Evolutionary conservation across 2,113 vertebrate genomes (phyloP), one percentile per base, ranked within the genome.

Genomic region (Platichthys stellatus): DNA sequence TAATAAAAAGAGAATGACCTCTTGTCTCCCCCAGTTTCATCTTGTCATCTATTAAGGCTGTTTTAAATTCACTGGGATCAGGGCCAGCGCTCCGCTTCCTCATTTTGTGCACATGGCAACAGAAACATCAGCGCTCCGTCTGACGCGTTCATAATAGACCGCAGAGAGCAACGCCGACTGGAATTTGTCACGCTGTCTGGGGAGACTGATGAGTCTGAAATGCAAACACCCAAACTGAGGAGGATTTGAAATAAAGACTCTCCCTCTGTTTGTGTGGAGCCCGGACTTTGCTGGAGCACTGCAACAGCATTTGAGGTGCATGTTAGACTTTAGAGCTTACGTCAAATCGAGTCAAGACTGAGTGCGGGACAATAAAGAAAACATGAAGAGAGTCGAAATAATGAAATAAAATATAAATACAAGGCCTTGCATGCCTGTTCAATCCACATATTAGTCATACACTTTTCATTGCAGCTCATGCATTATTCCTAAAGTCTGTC

Each of bases 141-240:
- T 78, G 86, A 84, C 74, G 51, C 73, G 40, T 81, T 72, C 60
- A 78, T 85, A 81, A 87, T 83, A 71, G 65, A 88, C 81, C 28
- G 76, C 23, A 58, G 66, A 24, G 68, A 57, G 57, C 56, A 83
- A 61, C 3, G 40, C 56, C 20, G 71, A 54, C 56, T 64, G 71
- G 74, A 80, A 89, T 84, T 69, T 86, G 79, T 87, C 74, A 14
- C 23, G 65, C 75, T 76, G 80, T 85, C 76, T 78, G 49, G 18
- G 31, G 76, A 85, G 80, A 89, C 76, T 57, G 85, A 90, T 84
- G 80, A 79, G 74, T 71, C 69, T 78, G 64, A 69, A 78, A 77
- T 26, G 54, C 83, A 69, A 72, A 68, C 57, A 64, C 53, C 64
- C 78, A 38, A 54, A 17, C 70, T 15, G 68, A 66, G 74, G 67